Base-by-base conservation (phyloP, 2,113 vertebrate genomes). In the Calidris pygmaea region DNA sequence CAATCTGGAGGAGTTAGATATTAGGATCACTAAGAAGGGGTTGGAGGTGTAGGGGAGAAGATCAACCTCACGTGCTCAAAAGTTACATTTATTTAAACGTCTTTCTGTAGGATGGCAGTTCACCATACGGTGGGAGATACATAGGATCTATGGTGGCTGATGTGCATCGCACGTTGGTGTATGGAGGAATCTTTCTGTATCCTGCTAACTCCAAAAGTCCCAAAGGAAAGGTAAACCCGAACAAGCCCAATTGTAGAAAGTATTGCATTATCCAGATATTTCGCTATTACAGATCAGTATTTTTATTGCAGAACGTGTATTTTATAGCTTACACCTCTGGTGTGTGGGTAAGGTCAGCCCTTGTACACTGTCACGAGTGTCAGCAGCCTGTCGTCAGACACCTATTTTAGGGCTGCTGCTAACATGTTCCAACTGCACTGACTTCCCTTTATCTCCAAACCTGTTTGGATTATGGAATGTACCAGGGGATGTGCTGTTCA, bases 81-180 rank as follows among this genome's bases (percentile, higher is more conserved):
- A 73, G 37, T 53, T 90, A 41, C 20, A 48, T 75, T 75, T 41
- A 24, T 62, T 82, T 68, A 72, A 75, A 52, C 78, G 14, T 82
- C 52, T 90, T 60, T 93, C 58, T 92, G 19, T 58, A 99, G 99
- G 99, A 99, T 77, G 99, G 99, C 85, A 98, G 97, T n/a, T 97
- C 98, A 32, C 99, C 99, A 0, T 99, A 99, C 19, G 98, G 98
- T 6, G 98, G 98, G 6, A 98, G 99, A 29, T 99, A 99, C 16
- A 98, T 99, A 53, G 99, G 99, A 10, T 99, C 99, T 14, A 99
- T 99, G 99, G 99, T 99, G 78, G 99, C 99, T 26, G 99, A 99
- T 35, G 99, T 99, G n/a, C 99, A 99, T 96, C 98, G 99, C 39
- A 99, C 99, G 0, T 97, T 99, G 89, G 99, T 99, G 58, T 99